phyloP scores from a whole-genome alignment of 2,113 vertebrate species.

The Myrmecophaga tridactyla region DNA sequence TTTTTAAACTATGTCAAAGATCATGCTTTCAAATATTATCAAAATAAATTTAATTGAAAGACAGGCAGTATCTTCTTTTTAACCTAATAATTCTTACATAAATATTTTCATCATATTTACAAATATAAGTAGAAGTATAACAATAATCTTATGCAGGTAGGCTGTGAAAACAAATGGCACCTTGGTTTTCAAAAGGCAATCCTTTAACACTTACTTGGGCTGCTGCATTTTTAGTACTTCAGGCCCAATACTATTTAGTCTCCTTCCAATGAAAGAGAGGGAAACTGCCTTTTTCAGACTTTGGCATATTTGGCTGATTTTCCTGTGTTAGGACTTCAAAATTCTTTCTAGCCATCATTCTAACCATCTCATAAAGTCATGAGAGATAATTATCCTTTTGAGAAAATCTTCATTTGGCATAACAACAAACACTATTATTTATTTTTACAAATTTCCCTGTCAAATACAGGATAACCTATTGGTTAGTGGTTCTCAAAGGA shows the following conservation, averaged over 20 bases:
- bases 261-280: slow-evolving; percentile 45
- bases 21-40: slow-evolving; percentile 31
- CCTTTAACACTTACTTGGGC: slow-evolving; percentile 1
- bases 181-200: slow-evolving; percentile 3
- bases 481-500: neutral
- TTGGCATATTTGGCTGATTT: neutral
- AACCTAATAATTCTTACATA: slow-evolving; percentile 41
- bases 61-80: neutral
- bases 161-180: slow-evolving; percentile 43
- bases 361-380: slow-evolving; percentile 12
- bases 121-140: neutral
- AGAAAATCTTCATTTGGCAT: slow-evolving; percentile 28
- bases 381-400: neutral
- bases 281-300: slow-evolving; percentile 4
- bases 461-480: neutral
- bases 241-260: neutral
- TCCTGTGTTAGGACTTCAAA: neutral
- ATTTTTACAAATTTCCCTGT: neutral
- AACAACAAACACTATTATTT: neutral
- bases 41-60: slow-evolving; percentile 49
- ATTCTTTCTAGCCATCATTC: neutral
- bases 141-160: neutral
- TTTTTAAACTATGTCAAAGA: slow-evolving; percentile 34
- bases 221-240: neutral
- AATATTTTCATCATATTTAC: slow-evolving; percentile 4